Evolutionary conservation across 2,113 vertebrate genomes (phyloP), one percentile per base, ranked within the genome.

Genomic region (Gobiocypris rarus): DNA sequence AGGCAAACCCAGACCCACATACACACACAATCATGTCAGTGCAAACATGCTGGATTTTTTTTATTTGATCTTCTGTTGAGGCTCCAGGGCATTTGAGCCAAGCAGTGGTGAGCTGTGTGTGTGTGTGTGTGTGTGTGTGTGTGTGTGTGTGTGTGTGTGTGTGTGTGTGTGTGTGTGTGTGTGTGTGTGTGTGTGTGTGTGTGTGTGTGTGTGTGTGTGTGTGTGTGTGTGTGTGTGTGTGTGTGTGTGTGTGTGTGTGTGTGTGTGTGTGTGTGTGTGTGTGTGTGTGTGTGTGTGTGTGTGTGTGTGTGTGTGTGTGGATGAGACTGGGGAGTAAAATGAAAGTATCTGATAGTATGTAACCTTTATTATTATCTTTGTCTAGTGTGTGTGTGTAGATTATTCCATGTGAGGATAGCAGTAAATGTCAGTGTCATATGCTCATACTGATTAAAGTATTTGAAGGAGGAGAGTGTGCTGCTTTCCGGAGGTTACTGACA

Each of bases 341-440:
- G 43, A 26, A 74, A 41, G 9, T 24, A 19, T 82, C 28, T 15
- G n/a, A 61, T 61, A 61, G 31, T 43, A 34, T 78, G 70, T 34
- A 63, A 26, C 14, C 19, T 75, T 17, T 71, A 45, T 76, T 31
- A 87, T 48, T 86, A n/a, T 22, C 56, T 38, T 31, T 28, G 13
- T 48, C 70, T 73, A 73, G 67, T 31, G 14, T 50, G 14, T 50
- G 75, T 89, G 83, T 91, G 84, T 86, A 26, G 71, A 79, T 84
- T 50, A 31, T 50, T 45, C 19, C 11, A 54, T 67, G 41, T 75
- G 61, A 75, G 70, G 45, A 80, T 70, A 52, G 41, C 31, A 34
- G 76, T 86, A 86, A 84, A 86, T 88, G 84, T 83, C 83, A 79
- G 38, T 69, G 58, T 73, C 78, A 85, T 34, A 52, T 76, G 80